Base-by-base conservation (phyloP, 2,797 vertebrate genomes). In the Rhabdomys pumilio region DNA sequence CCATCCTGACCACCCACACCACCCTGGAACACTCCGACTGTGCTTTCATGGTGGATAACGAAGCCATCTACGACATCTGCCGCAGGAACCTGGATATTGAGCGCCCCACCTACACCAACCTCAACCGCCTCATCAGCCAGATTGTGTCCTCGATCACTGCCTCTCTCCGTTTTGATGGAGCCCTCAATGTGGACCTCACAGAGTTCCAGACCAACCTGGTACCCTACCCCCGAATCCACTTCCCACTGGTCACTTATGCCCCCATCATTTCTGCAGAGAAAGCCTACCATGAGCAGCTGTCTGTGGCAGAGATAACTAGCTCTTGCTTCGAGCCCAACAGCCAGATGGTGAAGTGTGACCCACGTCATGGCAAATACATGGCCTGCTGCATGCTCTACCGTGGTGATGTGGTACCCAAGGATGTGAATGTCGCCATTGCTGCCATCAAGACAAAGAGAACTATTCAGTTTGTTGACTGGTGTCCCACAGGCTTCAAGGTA, bases 381-480 rank as follows among this genome's bases (percentile, higher is more conserved):
- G 99, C 99, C 15, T 99, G 99, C 98, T 99, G 99, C 87, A 98
- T 99, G 99, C 98, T 99, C 47, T 99, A 99, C 97, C 98, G 99
- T 0, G 99, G 99, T 0, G 99, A 99, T 0, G 99, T 99, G 0
- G 98, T 99, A 0, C 99, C 99, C 87, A 99, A 99, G 97, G 99
- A 99, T 0, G 99, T 99, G 76, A 99, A 99, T 0, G 98, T 99
- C 0, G 99, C 99, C 38, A 99, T 99, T 6, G 99, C 99, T 0
- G 99, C 98, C 84, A 99, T 99, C 97, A 99, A 99, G 98, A 99
- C 99, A 77, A 99, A 99, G 34, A 99, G 99, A 50, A 98, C 98
- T 2, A 98, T 99, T 94, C 99, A 99, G 97, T 99, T 99, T 92
- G 98, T 99, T 0, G 98, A 99, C 91, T 99, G 99, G 99, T 99